Conservation (phyloP, 2,113 vertebrate genomes). For the Bostrychus sinensis region DNA sequence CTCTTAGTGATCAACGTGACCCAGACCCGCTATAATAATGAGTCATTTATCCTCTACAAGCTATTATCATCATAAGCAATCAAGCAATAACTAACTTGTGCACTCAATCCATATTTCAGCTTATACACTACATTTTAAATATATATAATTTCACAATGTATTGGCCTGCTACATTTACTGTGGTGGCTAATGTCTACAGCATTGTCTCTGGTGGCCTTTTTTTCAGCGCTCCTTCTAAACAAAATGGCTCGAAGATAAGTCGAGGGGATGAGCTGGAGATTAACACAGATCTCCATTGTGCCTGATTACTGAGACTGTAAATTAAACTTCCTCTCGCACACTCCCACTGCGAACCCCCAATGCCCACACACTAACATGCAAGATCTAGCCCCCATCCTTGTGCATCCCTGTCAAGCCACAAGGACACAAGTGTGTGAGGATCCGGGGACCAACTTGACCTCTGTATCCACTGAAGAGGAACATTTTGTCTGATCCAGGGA, state of each 20-base stretch:
- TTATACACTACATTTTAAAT: background rate
- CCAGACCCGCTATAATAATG: background rate
- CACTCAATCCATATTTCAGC: background rate
- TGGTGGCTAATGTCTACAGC: background rate
- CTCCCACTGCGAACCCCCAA: constrained; percentile 21
- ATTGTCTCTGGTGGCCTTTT: constrained; percentile 4
- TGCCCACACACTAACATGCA: background rate
- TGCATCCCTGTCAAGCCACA: constrained; percentile 8
- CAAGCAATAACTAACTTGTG: background rate
- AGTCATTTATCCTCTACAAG: background rate
- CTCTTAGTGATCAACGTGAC: background rate
- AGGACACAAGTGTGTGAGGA: constrained; percentile 29
- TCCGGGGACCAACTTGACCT: constrained; percentile 54
- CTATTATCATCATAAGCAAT: background rate
- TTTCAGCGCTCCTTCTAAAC: background rate
- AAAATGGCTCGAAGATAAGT: constrained; percentile 13
- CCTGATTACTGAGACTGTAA: constrained; percentile 38
- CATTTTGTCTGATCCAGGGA: constrained; percentile 63
- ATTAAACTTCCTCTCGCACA: constrained; percentile 43
- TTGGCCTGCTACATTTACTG: background rate
- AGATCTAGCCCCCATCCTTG: background rate
- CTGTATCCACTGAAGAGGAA: constrained; percentile 59
- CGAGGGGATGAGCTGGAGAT: constrained; percentile 45
- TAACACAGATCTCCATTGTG: constrained; percentile 43
- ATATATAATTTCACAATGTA: too few species aligned